Base-by-base conservation (phyloP, 2,797 vertebrate species). In the Loriculus beryllinus region DNA sequence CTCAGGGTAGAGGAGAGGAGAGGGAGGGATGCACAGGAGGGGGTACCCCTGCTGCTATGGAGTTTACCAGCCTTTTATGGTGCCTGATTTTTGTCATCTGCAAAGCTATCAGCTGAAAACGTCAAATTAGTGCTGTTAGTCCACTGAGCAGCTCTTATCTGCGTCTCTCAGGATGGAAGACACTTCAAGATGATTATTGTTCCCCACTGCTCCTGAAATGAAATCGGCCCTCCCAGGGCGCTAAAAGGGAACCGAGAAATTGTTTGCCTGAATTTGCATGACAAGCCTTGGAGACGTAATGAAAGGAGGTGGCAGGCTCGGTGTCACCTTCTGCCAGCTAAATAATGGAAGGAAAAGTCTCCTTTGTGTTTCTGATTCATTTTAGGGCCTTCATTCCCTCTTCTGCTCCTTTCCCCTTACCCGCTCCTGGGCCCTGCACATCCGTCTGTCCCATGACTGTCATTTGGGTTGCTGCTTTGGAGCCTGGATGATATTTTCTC, bases 181-280 rank as follows among this genome's bases (percentile, higher is more conserved):
- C 90, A 95, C 96, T 97, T 95, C 92, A 94, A 78, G 91, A 97
- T 92, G 89, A 96, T 95, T 87, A 54, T 92, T 88, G 96, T 95
- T 93, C 90, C 86, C 93, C 68, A 91, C 47, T 68, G 95, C 94
- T 97, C 93, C 92, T 86, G 95, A 95, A 97, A 97, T 95, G 96
- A 94, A 97, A 93, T 93, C 42, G 22, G 88, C 86, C 94, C 96
- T 96, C 96, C 93, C 56, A 96, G 96, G 91, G 96, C 6, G 91
- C 94, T 96, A 89, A 92, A 95, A 94, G 92, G 86, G 93, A 96
- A 70, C 82, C 12, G 43, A 94, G 95, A 97, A 96, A 97, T 96
- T 96, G 96, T 97, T 96, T 97, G 93, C 25, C 75, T 95, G 82
- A 80, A 97, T 97, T 97, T 97, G 96, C 96, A 97, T 97, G 92